Conservation (phyloP, 1,140 invertebrate genomes). For the Polyergus mexicanus region DNA sequence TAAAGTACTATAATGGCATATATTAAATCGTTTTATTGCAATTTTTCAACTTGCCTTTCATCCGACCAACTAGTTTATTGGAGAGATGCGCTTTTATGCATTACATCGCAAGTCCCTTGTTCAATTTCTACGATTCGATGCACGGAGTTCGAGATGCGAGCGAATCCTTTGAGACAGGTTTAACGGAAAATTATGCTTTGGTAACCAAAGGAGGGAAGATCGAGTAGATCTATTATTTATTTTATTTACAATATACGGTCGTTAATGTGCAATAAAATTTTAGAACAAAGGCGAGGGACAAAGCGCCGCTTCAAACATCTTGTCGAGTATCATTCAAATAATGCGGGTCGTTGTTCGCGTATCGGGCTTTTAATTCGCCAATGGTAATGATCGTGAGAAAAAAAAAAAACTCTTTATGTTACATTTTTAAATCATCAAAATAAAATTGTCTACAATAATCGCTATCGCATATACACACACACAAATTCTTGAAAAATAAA, state of each 20-base stretch:
- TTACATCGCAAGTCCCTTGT: background rate
- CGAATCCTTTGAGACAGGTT: background rate
- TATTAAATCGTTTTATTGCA: constrained; percentile 25
- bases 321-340: constrained; percentile 45
- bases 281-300: background rate
- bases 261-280: constrained; percentile 5
- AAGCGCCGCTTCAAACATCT: constrained; percentile 31
- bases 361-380: constrained; percentile 23
- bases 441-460: background rate
- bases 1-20: background rate
- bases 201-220: background rate
- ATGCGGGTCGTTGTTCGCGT: constrained; percentile 49
- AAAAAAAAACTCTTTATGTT: background rate
- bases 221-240: constrained; percentile 20
- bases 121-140: constrained; percentile 2
- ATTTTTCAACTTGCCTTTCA: background rate
- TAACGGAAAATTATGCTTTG: constrained; percentile 8
- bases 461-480: background rate
- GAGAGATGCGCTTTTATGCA: constrained; percentile 23
- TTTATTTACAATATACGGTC: constrained; percentile 17
- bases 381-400: constrained; percentile 34
- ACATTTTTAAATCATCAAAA: background rate
- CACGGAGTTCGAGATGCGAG: background rate
- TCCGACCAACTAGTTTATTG: background rate
- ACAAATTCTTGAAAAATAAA: background rate